phyloP scores from a whole-genome alignment of 2,797 vertebrate genomes.

The Octomys mimax region DNA sequence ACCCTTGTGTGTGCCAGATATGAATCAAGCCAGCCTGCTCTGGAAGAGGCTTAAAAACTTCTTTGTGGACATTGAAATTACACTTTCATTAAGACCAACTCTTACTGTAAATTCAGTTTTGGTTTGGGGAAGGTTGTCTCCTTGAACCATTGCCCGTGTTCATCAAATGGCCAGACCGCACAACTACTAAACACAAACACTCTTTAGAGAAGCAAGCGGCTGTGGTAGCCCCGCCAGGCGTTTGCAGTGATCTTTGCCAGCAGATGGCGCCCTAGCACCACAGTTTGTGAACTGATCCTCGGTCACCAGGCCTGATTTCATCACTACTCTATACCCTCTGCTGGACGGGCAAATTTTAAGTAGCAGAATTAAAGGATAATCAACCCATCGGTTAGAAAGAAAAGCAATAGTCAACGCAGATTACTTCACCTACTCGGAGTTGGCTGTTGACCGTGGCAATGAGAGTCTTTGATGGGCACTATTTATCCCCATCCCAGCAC shows the following conservation, averaged over 20 bases:
- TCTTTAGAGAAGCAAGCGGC: neutral
- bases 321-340: neutral
- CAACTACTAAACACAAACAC: too few species aligned
- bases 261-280: conserved; percentile 69
- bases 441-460: neutral
- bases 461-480: neutral
- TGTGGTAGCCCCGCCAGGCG: fast-evolving
- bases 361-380: neutral
- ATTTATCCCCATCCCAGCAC: neutral
- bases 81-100: neutral
- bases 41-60: neutral
- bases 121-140: neutral
- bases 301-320: neutral
- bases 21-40: neutral
- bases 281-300: neutral
- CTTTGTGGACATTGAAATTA: neutral
- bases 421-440: neutral
- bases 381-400: neutral
- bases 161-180: neutral
- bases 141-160: neutral
- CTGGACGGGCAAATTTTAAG: neutral
- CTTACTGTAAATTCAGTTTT: neutral
- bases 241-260: neutral
- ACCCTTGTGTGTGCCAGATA: neutral
- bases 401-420: neutral